Conservation (phyloP, 1,140 invertebrate genomes). For the Muscidifurax raptorellus region DNA sequence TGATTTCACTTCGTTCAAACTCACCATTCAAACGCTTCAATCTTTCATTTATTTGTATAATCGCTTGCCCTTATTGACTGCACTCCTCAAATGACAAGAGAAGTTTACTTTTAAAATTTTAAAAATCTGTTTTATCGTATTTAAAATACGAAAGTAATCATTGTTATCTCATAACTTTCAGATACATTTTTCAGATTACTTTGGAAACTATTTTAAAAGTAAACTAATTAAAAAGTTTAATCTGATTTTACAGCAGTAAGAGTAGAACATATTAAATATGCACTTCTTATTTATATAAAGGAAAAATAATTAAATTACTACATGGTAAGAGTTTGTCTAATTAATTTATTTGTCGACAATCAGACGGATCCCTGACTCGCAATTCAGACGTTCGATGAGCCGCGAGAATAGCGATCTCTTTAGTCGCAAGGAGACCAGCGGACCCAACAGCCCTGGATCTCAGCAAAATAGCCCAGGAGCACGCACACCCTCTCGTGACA, state of each 20-base stretch:
- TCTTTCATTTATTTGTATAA: background rate
- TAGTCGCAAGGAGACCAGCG: slow-evolving; percentile 62
- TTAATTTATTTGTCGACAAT: slow-evolving; percentile 12
- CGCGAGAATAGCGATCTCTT: slow-evolving; percentile 67
- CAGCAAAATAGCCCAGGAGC: slow-evolving; percentile 61
- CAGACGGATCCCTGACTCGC: slow-evolving; percentile 70
- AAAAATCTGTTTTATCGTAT: too few relatives aligned
- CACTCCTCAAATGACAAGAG: background rate
- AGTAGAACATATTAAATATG: too few relatives aligned
- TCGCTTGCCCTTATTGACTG: background rate
- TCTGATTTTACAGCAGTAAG: too few relatives aligned
- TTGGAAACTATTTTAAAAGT: too few relatives aligned
- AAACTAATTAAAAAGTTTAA: too few relatives aligned
- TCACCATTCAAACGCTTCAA: background rate
- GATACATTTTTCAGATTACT: too few relatives aligned
- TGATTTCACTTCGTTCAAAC: slow-evolving; percentile 25
- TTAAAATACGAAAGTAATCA: too few relatives aligned
- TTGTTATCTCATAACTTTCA: too few relatives aligned
- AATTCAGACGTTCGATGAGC: slow-evolving; percentile 68
- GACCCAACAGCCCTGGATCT: slow-evolving; percentile 58
- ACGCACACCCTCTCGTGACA: slow-evolving; percentile 65
- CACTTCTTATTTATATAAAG: too few relatives aligned
- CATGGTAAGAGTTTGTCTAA: background rate
- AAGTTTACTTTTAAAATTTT: background rate
- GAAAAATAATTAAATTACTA: too few relatives aligned